phyloP scores from a whole-genome alignment of 2,113 vertebrate species.

The Dromas ardeola region DNA sequence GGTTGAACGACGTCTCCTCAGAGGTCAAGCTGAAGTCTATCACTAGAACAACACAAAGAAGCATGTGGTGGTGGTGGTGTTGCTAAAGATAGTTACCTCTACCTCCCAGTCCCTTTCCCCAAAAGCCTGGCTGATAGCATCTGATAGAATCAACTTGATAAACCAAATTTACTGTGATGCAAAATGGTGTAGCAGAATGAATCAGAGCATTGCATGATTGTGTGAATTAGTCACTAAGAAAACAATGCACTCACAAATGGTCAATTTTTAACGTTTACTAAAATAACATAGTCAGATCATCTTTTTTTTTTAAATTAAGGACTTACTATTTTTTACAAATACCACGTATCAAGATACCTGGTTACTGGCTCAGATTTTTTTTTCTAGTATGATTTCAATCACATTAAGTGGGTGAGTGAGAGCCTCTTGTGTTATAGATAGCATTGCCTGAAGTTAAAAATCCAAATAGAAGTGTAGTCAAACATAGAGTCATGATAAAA shows the following conservation, averaged over 20 bases:
- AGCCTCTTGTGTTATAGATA: not conserved
- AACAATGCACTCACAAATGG: not conserved
- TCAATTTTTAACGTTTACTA: not conserved
- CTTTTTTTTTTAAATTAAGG: not conserved
- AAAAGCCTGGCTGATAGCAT: not conserved
- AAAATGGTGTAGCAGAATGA: not conserved
- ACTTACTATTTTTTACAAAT: not conserved
- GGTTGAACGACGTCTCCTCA: not conserved
- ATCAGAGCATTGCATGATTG: not conserved
- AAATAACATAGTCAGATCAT: not conserved
- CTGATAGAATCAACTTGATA: not conserved
- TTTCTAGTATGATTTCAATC: not conserved
- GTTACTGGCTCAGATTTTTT: not conserved
- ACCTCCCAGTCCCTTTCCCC: not conserved
- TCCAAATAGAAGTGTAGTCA: not conserved
- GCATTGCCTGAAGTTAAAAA: not conserved
- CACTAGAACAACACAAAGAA: not conserved
- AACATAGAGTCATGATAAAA: not conserved
- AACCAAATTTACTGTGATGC: not conserved
- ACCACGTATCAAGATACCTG: not conserved
- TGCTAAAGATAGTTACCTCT: not conserved
- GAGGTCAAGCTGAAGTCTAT: not conserved
- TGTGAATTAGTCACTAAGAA: not conserved
- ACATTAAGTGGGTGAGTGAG: not conserved
- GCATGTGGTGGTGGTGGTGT: not conserved